phyloP scores from a whole-genome alignment of 2,113 vertebrate genomes.

The Copsychus sechellarum region DNA sequence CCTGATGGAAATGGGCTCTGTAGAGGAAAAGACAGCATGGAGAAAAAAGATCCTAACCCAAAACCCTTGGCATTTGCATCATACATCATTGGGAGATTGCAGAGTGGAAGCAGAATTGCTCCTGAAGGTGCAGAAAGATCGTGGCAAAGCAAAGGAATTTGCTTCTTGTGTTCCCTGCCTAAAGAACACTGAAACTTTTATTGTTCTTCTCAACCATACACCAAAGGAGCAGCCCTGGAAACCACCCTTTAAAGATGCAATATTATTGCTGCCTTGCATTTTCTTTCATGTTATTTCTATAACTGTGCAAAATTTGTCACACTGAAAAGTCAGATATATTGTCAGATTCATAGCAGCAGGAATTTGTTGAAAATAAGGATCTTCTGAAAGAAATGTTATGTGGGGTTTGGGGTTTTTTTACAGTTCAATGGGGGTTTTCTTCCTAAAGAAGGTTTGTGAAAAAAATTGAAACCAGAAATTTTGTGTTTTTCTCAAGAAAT shows the following conservation, averaged over 20 bases:
- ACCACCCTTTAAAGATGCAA: background rate
- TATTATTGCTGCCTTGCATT: background rate
- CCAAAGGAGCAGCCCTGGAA: background rate
- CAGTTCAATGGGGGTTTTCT: background rate
- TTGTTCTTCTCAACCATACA: background rate
- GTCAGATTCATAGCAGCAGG: background rate
- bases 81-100: background rate
- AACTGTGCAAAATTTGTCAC: background rate
- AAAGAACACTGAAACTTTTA: background rate
- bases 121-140: background rate
- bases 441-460: background rate
- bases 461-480: background rate
- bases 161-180: background rate
- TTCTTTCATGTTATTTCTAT: background rate
- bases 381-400: background rate
- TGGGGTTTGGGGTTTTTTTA: accelerated
- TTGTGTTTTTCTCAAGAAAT: background rate
- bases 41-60: background rate
- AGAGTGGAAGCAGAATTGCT: background rate
- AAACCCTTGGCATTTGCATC: background rate
- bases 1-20: background rate
- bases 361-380: background rate
- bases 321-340: background rate
- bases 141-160: background rate
- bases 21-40: background rate